Base-by-base conservation (phyloP, 2,888 invertebrate species). In the Stegana nigrithorax region DNA sequence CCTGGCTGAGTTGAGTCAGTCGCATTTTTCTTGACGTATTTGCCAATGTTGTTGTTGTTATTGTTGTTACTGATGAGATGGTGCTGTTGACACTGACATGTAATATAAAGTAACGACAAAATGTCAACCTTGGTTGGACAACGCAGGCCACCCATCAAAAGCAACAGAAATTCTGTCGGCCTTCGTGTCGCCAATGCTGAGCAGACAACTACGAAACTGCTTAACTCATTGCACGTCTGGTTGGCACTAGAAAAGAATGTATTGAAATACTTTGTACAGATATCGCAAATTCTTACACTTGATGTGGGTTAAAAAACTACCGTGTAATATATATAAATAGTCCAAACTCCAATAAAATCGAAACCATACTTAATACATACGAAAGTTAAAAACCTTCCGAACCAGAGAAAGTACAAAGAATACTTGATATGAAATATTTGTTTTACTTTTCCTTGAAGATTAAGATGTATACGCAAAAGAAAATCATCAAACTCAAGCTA, bases 71-170 rank as follows among this genome's bases (percentile, higher is more conserved):
- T 57, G 62, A 59, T 56, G 57, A 62, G 59, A 67, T 73, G 68
- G 68, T 76, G 80, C 72, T 80, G 80, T 78, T 81, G 78, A 80
- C 76, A 75, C 71, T 80, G 76, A 69, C 73, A 72, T 68, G 73
- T 71, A 74, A 70, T 75, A 78, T 75, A 69, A 75, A 70, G 72
- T 75, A 78, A 73, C 70, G 69, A 63, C 73, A 74, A 69, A 78
- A 75, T 77, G 76, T 80, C 76, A 79, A 66, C 69, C 71, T 59
- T 72, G 67, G 72, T 69, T 73, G 74, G 25, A 26, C 68, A 71
- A 2, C 32, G n/a, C n/a, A 32, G 12, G n/a, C 32, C 32, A 32
- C 10, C 32, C 32, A 32, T 2, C 32, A 10, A 32, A 2, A 32
- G 32, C n/a, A n/a, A n/a, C n/a, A n/a, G n/a, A n/a, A n/a, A n/a